Evolutionary conservation across 2,888 invertebrate genomes (phyloP).

Genomic region (Baccha elongata): DNA sequence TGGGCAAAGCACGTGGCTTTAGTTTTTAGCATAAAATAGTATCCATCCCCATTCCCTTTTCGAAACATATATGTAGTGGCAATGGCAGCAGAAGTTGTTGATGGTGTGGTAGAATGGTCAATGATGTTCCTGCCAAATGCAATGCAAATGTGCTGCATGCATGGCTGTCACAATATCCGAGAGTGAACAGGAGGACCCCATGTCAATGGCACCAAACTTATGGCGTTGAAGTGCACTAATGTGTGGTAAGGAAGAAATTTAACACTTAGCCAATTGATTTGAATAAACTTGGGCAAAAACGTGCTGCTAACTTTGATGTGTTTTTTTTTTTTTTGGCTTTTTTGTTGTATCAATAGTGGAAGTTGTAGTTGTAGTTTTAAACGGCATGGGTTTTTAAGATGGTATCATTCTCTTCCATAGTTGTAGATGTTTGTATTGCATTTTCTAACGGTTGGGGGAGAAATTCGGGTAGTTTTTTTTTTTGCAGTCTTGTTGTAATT

Average conservation of each 20-base stretch:
- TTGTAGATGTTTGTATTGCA: too few relatives aligned
- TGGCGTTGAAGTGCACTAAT: conserved; percentile 11
- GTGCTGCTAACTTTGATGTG: too few relatives aligned
- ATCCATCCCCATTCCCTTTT: not conserved
- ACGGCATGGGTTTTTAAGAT: too few relatives aligned
- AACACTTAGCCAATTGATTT: conserved; percentile 23
- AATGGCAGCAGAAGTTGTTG: conserved; percentile 37
- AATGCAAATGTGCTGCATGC: conserved; percentile 61
- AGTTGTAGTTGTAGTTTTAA: too few relatives aligned
- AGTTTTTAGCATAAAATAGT: not conserved
- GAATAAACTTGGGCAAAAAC: too few relatives aligned
- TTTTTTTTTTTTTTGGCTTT: too few relatives aligned
- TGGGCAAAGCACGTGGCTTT: conserved; percentile 6
- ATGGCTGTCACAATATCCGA: conserved; percentile 52
- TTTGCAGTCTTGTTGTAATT: too few relatives aligned
- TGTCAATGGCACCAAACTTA: conserved; percentile 39
- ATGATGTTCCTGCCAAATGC: conserved; percentile 66
- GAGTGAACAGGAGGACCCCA: conserved; percentile 36
- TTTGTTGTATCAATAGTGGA: too few relatives aligned
- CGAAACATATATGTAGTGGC: conserved; percentile 14
- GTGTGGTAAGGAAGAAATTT: conserved; percentile 50
- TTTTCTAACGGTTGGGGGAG: too few relatives aligned
- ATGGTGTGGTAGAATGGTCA: conserved; percentile 62
- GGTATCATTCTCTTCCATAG: too few relatives aligned
- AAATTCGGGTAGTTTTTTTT: too few relatives aligned